Evolutionary conservation across 2,113 vertebrate species (phyloP), one percentile per base, ranked within the genome.

Genomic region (Scolopax mira): DNA sequence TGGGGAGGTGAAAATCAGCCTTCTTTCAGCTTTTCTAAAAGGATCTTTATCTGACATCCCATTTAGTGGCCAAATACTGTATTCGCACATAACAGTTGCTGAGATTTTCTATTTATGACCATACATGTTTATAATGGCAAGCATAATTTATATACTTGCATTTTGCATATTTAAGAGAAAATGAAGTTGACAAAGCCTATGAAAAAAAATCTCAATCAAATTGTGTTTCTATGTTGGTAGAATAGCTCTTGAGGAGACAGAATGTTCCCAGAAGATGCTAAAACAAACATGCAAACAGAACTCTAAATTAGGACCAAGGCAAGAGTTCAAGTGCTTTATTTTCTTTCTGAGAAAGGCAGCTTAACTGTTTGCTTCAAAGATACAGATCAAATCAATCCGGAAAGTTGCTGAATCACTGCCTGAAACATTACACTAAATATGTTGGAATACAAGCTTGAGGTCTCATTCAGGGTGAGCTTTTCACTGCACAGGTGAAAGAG

Each of bases 191-290:
- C 85, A 89, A 89, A 89, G 54, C 44, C 3, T 5, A 52, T 81
- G 44, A 67, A 62, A 88, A n/a, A 82, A 91, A 90, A 9, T 4
- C 31, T 82, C 78, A 92, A 46, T 94, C 81, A 94, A 90, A 83
- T 64, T 78, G 82, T 93, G 79, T 96, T 95, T 79, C 94, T 91
- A 46, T 88, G 85, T 94, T 93, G 71, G 71, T 88, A 79, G 91
- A 96, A 85, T 80, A 96, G 90, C 88, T 93, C 85, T 94, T 3
- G 55, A 96, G 94, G 94, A 96, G 93, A 96, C 95, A 96, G 93
- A 97, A 96, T 96, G 95, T 97, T 97, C 96, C 93, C 94, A 96
- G 90, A 97, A 96, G 94, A 96, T 96, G 93, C 88, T 95, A 94
- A 95, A 96, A 57, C 90, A 96, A 95, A 95, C 94, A 97, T 94